A percentile compares a stretch with the other conserved stretches of the same genome.
phyloP scores from a whole-genome alignment of 2,888 invertebrate genomes.

The Parthenolecanium corni region DNA sequence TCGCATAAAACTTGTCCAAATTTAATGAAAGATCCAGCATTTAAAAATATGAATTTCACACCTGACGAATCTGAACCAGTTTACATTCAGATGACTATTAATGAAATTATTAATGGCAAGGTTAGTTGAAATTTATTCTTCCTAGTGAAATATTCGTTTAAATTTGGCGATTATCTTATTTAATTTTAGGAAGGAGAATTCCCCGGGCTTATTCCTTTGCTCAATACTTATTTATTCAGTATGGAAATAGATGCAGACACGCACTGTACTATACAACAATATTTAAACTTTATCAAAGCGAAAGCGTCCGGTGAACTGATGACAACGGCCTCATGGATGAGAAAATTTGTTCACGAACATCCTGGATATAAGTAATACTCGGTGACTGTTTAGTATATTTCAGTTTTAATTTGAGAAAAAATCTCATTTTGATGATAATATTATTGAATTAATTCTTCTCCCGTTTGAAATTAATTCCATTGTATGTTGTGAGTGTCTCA shows the following conservation, averaged over 20 bases:
- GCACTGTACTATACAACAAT: slow-evolving; percentile 92
- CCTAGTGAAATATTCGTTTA: neutral
- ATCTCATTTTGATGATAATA: too few species aligned
- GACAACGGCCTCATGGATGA: slow-evolving; percentile 91
- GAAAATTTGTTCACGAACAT: slow-evolving; percentile 77
- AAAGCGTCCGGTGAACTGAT: slow-evolving; percentile 77
- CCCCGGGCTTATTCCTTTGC: slow-evolving; percentile 87
- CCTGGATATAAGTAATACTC: slow-evolving; percentile 70
- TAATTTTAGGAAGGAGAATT: slow-evolving; percentile 62
- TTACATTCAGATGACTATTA: slow-evolving; percentile 60
- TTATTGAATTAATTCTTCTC: neutral
- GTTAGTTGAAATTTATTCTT: slow-evolving; percentile 39
- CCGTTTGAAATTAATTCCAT: neutral
- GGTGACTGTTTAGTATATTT: slow-evolving; percentile 16
- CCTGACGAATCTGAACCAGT: slow-evolving; percentile 23
- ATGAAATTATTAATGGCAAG: slow-evolving; percentile 95
- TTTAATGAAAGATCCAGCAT: slow-evolving; percentile 21
- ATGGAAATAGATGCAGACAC: slow-evolving; percentile 98
- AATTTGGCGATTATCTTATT: neutral
- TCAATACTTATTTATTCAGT: slow-evolving; percentile 83
- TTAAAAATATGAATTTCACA: slow-evolving; percentile 14
- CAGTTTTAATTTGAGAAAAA: neutral
- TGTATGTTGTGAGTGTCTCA: too few species aligned
- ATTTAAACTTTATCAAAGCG: slow-evolving; percentile 80
- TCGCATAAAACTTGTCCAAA: slow-evolving; percentile 37